Evolutionary conservation across 2,113 vertebrate genomes (phyloP).

Genomic region (Ophthalmolycus amberensis): DNA sequence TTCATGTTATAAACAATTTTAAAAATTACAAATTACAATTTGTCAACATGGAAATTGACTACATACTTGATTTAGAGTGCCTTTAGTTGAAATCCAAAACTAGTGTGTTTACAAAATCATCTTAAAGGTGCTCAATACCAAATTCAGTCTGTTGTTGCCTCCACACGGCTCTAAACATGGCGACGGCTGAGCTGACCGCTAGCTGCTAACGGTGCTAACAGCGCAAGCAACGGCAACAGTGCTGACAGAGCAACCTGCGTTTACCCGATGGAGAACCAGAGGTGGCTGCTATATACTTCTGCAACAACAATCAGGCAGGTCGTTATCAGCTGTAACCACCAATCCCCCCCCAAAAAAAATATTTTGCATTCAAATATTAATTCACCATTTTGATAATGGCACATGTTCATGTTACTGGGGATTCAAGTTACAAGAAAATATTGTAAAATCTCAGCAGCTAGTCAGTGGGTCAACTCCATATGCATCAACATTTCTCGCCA

Average conservation of each 20-base stretch:
- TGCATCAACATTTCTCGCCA: neutral
- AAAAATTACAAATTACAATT: neutral
- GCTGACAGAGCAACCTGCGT: neutral
- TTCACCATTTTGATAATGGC: neutral
- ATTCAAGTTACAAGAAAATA: conserved; percentile 2
- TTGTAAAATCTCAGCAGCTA: neutral
- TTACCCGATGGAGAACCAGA: neutral
- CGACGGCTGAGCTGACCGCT: neutral
- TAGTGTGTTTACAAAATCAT: neutral
- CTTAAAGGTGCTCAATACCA: neutral
- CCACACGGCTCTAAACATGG: neutral
- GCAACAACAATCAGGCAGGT: neutral
- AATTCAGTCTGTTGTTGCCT: neutral
- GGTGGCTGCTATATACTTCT: neutral
- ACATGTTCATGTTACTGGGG: neutral
- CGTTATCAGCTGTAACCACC: neutral
- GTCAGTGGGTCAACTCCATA: neutral
- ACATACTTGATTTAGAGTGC: neutral
- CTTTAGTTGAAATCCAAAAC: conserved; percentile 16
- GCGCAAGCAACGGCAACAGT: neutral
- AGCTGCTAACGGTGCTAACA: neutral
- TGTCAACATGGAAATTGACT: neutral
- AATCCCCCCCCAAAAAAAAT: neutral
- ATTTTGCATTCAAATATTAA: conserved; percentile 7
- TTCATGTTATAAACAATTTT: neutral